Evolutionary conservation across 2,888 invertebrate genomes (phyloP).

Genomic region (Chrysotoxum bicinctum): DNA sequence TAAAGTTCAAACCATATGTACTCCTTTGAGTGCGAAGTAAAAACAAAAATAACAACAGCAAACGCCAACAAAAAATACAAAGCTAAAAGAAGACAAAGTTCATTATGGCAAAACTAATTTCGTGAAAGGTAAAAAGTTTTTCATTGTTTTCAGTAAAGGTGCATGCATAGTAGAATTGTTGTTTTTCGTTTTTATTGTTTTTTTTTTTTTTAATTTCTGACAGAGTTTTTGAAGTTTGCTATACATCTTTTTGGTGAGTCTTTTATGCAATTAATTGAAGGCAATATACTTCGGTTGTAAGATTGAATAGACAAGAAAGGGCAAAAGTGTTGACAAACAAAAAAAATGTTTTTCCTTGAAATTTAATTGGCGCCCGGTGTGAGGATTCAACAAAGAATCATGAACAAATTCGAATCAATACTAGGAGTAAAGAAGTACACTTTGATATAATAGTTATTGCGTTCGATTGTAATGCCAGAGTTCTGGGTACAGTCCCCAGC

Average conservation of each 20-base stretch:
- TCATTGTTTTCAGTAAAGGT: neutral
- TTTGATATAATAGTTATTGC: too few species aligned
- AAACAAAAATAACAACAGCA: neutral
- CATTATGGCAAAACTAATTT: neutral
- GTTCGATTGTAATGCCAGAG: too few species aligned
- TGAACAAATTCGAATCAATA: too few species aligned
- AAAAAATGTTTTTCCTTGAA: neutral
- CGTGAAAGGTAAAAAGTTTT: neutral
- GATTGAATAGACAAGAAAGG: neutral
- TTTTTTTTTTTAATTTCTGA: neutral
- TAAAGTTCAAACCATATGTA: constrained; percentile 4
- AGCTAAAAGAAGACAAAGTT: constrained; percentile 15
- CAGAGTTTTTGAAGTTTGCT: neutral
- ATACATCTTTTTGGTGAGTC: neutral
- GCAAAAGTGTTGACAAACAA: neutral
- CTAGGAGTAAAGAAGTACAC: too few species aligned
- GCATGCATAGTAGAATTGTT: neutral
- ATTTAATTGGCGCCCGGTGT: neutral
- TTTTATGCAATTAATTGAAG: neutral
- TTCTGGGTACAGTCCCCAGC: too few species aligned
- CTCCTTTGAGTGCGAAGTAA: neutral
- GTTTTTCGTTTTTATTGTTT: neutral
- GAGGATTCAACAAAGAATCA: neutral
- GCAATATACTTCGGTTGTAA: neutral
- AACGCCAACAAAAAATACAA: neutral